phyloP scores from a whole-genome alignment of 2,797 vertebrate species.

The Micromesistius poutassou region DNA sequence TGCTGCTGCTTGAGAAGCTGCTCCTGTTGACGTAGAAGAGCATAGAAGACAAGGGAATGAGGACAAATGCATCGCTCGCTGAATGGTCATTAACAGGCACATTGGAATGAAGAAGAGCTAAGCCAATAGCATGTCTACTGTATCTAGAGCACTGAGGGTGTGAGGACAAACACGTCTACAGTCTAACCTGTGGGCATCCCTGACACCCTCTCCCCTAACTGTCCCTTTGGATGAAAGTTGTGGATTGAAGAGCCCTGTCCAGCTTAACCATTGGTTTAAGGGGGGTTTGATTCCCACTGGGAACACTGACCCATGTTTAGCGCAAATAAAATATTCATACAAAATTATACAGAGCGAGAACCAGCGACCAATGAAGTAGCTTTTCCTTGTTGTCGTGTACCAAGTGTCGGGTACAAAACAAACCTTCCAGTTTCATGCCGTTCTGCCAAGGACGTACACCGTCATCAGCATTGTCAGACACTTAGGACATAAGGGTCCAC shows the following conservation, averaged over 20 bases:
- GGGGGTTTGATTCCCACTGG: neutral
- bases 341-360: neutral
- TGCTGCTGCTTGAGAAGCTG: conserved; percentile 78
- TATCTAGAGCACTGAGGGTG: too few species aligned
- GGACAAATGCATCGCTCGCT: too few species aligned
- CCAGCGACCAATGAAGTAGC: neutral
- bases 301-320: neutral
- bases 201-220: too few species aligned
- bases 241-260: neutral
- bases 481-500: neutral
- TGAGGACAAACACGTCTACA: neutral
- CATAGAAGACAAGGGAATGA: neutral
- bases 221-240: too few species aligned
- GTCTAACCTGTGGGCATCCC: neutral
- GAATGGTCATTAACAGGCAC: too few species aligned
- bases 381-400: too few species aligned
- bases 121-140: too few species aligned
- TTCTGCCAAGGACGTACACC: neutral
- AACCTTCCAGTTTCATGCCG: too few species aligned
- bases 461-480: neutral
- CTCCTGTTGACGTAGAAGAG: conserved; percentile 59
- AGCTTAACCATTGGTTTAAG: too few species aligned
- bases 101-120: too few species aligned
- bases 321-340: too few species aligned
- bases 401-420: too few species aligned